Percentiles rank a stretch among this genome's conserved stretches.
phyloP scores from a whole-genome alignment of 1,140 invertebrate genomes.

The Steinernema feltiae region DNA sequence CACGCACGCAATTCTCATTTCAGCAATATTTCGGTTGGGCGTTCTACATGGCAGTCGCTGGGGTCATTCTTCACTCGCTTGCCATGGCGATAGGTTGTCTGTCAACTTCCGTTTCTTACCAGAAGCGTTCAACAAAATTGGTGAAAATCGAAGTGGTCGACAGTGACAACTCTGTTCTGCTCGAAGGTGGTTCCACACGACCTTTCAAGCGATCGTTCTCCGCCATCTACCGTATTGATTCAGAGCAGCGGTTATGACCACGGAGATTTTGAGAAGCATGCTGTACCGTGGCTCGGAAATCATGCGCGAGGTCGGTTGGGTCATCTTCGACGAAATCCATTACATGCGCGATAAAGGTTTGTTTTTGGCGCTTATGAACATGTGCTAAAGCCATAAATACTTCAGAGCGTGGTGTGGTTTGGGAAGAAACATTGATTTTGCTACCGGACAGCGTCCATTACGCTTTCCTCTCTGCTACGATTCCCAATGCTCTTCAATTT shows the following conservation, averaged over 20 bases:
- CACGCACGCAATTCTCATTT: constrained; percentile 14
- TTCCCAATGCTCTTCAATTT: constrained; percentile 94
- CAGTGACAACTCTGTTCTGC: background rate
- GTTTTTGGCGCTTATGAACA: background rate
- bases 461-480: constrained; percentile 97
- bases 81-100: constrained; percentile 49
- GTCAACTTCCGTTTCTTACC: constrained; percentile 41
- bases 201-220: constrained; percentile 47
- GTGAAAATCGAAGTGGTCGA: constrained; percentile 52
- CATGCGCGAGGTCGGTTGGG: constrained; percentile 98
- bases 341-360: constrained; percentile 90
- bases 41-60: constrained; percentile 51
- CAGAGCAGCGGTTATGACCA: constrained; percentile 96
- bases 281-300: constrained; percentile 91
- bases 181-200: background rate
- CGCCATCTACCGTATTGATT: constrained; percentile 55
- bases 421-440: constrained; percentile 98
- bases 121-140: constrained; percentile 40
- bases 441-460: constrained; percentile 95
- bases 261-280: constrained; percentile 98
- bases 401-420: constrained; percentile 88
- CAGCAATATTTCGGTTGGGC: constrained; percentile 57
- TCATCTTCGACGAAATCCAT: constrained; percentile 99
- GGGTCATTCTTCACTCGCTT: constrained; percentile 43
- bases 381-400: constrained; percentile 15